Conservation (phyloP, 2,888 invertebrate species). For the Chrysolina americana region DNA sequence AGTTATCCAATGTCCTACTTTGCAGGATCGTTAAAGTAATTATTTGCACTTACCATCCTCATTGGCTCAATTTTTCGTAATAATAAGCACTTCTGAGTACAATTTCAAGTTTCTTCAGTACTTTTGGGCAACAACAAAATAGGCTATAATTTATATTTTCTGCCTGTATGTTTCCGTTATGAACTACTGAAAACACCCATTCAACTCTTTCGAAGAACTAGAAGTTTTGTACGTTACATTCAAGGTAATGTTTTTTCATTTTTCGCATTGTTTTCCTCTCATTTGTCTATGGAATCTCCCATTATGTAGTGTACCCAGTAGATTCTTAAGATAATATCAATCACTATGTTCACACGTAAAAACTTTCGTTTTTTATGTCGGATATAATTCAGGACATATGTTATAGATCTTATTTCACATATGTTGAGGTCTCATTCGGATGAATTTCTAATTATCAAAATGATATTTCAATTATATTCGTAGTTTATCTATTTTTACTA, state of each 20-base stretch:
- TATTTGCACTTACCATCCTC: no score
- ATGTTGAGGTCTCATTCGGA: not conserved
- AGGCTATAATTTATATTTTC: not conserved
- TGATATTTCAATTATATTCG: not conserved
- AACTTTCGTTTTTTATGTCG: not conserved
- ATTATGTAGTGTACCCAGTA: not conserved
- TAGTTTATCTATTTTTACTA: no score
- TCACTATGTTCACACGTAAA: slow-evolving; percentile 11
- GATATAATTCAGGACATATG: slow-evolving; percentile 12
- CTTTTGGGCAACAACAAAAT: not conserved
- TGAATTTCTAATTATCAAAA: not conserved
- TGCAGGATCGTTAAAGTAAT: no score
- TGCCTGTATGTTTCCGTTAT: no score
- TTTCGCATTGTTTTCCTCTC: not conserved
- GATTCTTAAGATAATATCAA: slow-evolving; percentile 12
- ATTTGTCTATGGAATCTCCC: not conserved
- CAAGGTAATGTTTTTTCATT: not conserved
- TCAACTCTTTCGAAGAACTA: no score
- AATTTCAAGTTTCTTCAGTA: no score
- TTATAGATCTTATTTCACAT: slow-evolving; percentile 4
- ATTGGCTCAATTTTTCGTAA: no score
- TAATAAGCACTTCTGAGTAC: no score
- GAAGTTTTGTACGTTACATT: no score
- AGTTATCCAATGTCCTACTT: no score
- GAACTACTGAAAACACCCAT: no score